Conservation (phyloP, 2,888 invertebrate species). For the Athripsodes cinereus region DNA sequence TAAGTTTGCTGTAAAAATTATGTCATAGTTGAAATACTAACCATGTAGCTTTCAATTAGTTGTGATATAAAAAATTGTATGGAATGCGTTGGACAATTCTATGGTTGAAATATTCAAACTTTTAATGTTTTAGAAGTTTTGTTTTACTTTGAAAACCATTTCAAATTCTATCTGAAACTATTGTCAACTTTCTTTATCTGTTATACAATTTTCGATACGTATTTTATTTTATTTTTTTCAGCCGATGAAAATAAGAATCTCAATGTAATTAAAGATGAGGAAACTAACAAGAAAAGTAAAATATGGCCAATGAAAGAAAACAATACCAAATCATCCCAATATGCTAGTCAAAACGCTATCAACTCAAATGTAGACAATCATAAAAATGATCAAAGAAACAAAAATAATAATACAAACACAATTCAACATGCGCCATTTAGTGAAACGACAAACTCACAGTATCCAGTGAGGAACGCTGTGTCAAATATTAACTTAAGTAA, state of each 20-base stretch:
- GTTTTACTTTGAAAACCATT: too few species aligned
- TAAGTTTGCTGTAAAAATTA: too few species aligned
- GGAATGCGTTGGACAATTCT: too few species aligned
- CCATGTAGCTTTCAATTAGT: too few species aligned
- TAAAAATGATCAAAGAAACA: background rate
- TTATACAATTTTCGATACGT: background rate
- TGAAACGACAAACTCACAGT: slow-evolving; percentile 3
- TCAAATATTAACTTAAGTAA: slow-evolving; percentile 9
- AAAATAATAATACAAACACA: background rate
- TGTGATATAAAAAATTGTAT: too few species aligned
- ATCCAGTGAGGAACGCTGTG: slow-evolving; percentile 9
- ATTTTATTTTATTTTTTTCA: background rate
- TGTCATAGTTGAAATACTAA: too few species aligned
- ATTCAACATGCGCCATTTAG: slow-evolving; percentile 5
- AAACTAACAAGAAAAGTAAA: background rate
- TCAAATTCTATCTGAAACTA: too few species aligned
- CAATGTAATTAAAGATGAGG: background rate
- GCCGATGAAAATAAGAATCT: background rate
- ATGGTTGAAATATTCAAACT: too few species aligned
- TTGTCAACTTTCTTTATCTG: too few species aligned
- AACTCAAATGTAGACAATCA: background rate
- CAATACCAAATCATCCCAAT: background rate
- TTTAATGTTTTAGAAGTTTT: too few species aligned
- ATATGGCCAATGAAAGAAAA: background rate
- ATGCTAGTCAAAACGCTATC: background rate